phyloP scores from a whole-genome alignment of 2,113 vertebrate species.

The Pionites leucogaster region DNA sequence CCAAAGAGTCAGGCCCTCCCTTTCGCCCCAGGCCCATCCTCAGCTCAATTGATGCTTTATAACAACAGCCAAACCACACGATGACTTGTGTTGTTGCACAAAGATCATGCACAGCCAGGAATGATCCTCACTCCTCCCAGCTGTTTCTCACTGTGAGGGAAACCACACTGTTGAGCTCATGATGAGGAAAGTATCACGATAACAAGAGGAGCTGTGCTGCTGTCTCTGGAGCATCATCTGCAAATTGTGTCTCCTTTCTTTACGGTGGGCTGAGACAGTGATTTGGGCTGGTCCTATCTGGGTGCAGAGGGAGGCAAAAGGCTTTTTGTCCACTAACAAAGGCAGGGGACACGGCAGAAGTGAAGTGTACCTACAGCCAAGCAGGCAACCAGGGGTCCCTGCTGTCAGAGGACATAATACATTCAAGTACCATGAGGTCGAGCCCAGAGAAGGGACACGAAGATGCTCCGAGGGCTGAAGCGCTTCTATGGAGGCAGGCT shows the following conservation, averaged over 20 bases:
- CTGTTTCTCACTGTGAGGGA: neutral
- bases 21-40: neutral
- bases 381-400: neutral
- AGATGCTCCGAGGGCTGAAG: neutral
- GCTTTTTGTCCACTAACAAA: neutral
- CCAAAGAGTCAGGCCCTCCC: neutral
- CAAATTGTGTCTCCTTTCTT: neutral
- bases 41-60: neutral
- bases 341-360: neutral
- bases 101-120: neutral
- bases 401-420: neutral
- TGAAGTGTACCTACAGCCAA: neutral
- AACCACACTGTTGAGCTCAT: neutral
- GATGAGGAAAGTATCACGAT: neutral
- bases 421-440: neutral
- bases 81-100: constrained; percentile 3
- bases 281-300: neutral
- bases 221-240: neutral
- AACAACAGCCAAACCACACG: neutral
- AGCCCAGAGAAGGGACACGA: neutral
- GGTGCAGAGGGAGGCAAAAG: neutral
- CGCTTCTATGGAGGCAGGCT: neutral
- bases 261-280: neutral
- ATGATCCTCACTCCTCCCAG: neutral
- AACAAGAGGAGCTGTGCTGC: neutral